Evolutionary conservation across 1,140 invertebrate genomes (phyloP), one percentile per base, ranked within the genome.

Genomic region (Vollenhovia emeryi): DNA sequence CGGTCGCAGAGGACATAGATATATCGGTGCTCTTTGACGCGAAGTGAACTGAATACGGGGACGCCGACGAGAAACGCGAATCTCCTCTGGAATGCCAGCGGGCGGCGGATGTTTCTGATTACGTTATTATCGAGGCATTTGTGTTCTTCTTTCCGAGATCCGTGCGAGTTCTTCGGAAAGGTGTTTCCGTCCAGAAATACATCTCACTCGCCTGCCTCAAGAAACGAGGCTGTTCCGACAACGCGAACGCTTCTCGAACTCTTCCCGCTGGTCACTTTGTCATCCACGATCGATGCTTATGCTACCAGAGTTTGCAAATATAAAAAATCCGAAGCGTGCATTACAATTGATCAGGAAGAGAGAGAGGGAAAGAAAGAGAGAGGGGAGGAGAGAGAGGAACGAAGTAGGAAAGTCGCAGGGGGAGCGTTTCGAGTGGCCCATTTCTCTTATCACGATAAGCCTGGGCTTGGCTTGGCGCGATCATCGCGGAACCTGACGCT

Each of bases 391-490:
- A 13, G 21, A 66, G 48, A 79, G 30, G 24, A 24, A 60, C n/a
- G n/a, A 57, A 62, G 52, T 18, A 24, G 76, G 27, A 13, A 40
- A 73, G 40, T 40, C 21, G 13, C 45, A 82, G 48, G 59, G 80
- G 59, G 27, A 68, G 57, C 55, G 52, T 84, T 82, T 92, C 76
- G 86, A 91, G 91, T 92, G 91, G 88, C 91, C 91, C 87, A 91
- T 91, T 90, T 92, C 85, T 68, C 86, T 92, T 92, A 92, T 92
- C 90, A 86, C 84, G 87, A 92, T 91, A 91, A 91, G 64, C 78
- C 13, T 82, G 36, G 55, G 76, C 30, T 83, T 43, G 64, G 71
- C n/a, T 68, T 52, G 83, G 30, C 52, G 36, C 59, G 86, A 86
- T 71, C 21, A 73, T 82, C 24, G 64, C 71, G 43, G 84, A 75